Conservation (phyloP, 2,888 invertebrate genomes). For the Disparrhopalites patrizii region DNA sequence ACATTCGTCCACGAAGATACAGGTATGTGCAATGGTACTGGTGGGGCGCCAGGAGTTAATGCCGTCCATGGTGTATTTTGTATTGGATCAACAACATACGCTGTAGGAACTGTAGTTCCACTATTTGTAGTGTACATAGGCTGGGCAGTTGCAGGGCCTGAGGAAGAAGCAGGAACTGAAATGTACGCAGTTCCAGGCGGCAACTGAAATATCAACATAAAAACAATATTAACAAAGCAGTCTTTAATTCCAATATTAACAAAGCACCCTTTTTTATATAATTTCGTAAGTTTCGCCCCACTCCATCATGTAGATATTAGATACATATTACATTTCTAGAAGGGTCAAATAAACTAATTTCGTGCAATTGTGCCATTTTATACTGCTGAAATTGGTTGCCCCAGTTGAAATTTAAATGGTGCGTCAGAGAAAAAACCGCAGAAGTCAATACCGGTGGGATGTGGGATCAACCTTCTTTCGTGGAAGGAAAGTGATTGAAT, state of each 20-base stretch:
- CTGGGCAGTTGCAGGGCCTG: background rate
- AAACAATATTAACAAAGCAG: background rate
- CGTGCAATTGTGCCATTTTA: no score
- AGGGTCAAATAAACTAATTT: no score
- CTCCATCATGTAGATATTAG: no score
- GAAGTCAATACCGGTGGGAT: no score
- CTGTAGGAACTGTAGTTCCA: constrained; percentile 8
- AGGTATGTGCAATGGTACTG: constrained; percentile 5
- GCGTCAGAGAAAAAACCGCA: no score
- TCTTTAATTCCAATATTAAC: background rate
- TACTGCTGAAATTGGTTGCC: no score
- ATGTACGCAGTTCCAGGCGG: constrained; percentile 3
- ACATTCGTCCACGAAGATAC: constrained; percentile 16
- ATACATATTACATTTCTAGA: no score
- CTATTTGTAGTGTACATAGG: constrained; percentile 2
- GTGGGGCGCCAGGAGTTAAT: constrained; percentile 4
- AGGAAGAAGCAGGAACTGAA: constrained; percentile 5
- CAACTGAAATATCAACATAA: background rate
- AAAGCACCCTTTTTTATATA: no score
- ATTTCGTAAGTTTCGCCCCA: no score
- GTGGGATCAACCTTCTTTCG: no score
- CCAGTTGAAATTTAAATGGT: no score
- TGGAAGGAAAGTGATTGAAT: no score
- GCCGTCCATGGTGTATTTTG: constrained; percentile 13
- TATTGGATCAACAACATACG: constrained; percentile 14